Base-by-base conservation (phyloP, 2,113 vertebrate genomes). In the Miniopterus natalensis region DNA sequence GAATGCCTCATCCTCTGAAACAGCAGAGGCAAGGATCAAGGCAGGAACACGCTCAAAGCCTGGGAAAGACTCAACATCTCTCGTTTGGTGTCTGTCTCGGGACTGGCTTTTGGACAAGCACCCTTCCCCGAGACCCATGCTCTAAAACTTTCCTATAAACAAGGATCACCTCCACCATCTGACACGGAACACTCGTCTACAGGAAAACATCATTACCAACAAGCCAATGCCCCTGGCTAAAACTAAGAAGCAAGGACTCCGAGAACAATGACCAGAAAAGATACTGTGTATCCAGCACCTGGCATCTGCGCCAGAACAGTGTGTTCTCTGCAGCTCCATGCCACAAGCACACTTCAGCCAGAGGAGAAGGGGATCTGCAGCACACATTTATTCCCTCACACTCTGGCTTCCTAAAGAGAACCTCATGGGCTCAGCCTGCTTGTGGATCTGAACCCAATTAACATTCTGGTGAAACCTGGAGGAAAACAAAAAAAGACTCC, bases 241-340 rank as follows among this genome's bases (percentile, higher is more conserved):
- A 91, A 61, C 74, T 1, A 25, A 78, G 55, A 63, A 63, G 63
- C 2, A 3, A 79, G 21, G 68, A 49, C 45, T 40, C 7, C 12
- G 42, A 84, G 84, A 57, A 90, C 51, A 57, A 57, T 15, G 51
- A 81, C n/a, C 29, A 84, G 81, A 95, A 92, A 55, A 93, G 51
- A 79, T 51, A 74, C 42, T 65, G n/a, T 61, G 42, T 84, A 29
- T 61, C 36, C 49, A 78, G 86, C 49, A 42, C 45, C 66, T 77
- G 49, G 84, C 86, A 75, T 93, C 93, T 96, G 75, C 5, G 47
- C 66, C 42, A 63, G 95, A 83, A 95, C 83, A 81, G 18, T 14
- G 49, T 57, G 70, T 93, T 81, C 93, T 81, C 6, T 8, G 59
- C 51, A 75, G 77, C 42, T 3, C 42, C 86, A 71, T 4, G 18